These are phyloP conservation scores for Noctuana brunneofusca DNA, from an alignment of 2,888 invertebrate species.

Conservation along the genomic window DNA sequence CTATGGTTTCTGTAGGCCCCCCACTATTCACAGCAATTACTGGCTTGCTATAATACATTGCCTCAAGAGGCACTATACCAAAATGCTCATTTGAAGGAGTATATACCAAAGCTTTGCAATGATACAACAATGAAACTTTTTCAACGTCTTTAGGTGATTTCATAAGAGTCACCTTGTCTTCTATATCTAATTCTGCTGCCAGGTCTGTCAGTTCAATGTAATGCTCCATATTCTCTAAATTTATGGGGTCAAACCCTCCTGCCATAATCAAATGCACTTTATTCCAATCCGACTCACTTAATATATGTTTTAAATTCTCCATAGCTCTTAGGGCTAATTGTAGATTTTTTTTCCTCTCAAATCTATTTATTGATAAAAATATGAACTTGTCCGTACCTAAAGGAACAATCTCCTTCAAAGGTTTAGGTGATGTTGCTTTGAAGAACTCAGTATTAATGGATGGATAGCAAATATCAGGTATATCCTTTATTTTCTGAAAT, in stretches of 20 bases:
- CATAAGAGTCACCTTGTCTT: slow-evolving; percentile 90
- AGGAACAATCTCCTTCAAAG: slow-evolving; percentile 76
- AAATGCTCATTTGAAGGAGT: slow-evolving; percentile 99
- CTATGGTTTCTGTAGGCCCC: slow-evolving; percentile 96
- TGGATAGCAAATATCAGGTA: slow-evolving; percentile 95
- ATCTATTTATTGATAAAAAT: slow-evolving; percentile 97
- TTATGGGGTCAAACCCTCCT: slow-evolving; percentile 97
- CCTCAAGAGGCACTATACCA: slow-evolving; percentile 99
- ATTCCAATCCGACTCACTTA: slow-evolving; percentile 83
- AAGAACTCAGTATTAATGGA: slow-evolving; percentile 93
- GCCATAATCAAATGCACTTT: slow-evolving; percentile 94
- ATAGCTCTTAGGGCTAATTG: slow-evolving; percentile 92
- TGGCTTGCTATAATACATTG: slow-evolving; percentile 96
- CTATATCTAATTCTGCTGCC: slow-evolving; percentile 84
- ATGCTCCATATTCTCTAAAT: slow-evolving; percentile 93
- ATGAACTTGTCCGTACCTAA: slow-evolving; percentile 84
- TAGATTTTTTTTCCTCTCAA: slow-evolving; percentile 98
- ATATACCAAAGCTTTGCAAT: slow-evolving; percentile 92
- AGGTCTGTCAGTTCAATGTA: slow-evolving; percentile 88
- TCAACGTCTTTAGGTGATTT: slow-evolving; percentile 93
- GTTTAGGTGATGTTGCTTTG: slow-evolving; percentile 76
- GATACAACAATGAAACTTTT: slow-evolving; percentile 91
- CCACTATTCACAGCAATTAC: slow-evolving; percentile 98
- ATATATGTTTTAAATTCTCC: slow-evolving; percentile 82
- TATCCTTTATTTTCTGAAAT: slow-evolving; percentile 87